Base-by-base conservation (phyloP, 2,797 vertebrate genomes). In the Enteromius fasciolatus region DNA sequence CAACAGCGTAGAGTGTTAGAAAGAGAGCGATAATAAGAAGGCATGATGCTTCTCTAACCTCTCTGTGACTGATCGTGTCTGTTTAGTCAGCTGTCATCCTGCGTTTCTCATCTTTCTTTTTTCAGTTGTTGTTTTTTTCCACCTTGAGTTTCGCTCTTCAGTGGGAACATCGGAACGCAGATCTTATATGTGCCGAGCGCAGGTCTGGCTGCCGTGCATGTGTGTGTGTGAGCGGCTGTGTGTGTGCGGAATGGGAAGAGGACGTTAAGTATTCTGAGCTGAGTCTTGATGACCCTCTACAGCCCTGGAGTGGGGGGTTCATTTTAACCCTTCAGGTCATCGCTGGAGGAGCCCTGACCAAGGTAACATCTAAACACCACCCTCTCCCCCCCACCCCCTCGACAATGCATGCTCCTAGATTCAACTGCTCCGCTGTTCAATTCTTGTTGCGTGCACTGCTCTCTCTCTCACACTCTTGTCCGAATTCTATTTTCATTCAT, bases 311-410 rank as follows among this genome's bases (percentile, higher is more conserved):
- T 88, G 86, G 87, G 86, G 84, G 87, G 82, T 85, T 86, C 90
- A 57, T 72, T 86, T 93, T 93, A 93, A 94, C 93, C 92, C 92
- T 87, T 90, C 86, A 87, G 88, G 89, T 89, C 84, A 89, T 87
- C 68, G 59, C 80, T 81, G 52, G 46, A 88, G 88, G 88, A 82
- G 81, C 82, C 86, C 87, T 54, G 61, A 86, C 82, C 11, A 68
- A 88, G 90, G 89, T 88, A 87, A 50, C 80, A 61, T 48, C 73
- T 54, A n/a, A 72, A 82, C 66, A 48, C 44, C 68, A 69, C 84
- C 87, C 63, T 86, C 83, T 85, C 61, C 31, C 33, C 36, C 46
- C 14, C 46, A 36, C 33, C 36, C 46, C 14, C 46, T 48, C 46
- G 1, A 79, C 70, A 72, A 8, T 76, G 68, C 66, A 68, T 50